Base-by-base conservation (phyloP, 2,888 invertebrate genomes). In the Drepana falcataria region DNA sequence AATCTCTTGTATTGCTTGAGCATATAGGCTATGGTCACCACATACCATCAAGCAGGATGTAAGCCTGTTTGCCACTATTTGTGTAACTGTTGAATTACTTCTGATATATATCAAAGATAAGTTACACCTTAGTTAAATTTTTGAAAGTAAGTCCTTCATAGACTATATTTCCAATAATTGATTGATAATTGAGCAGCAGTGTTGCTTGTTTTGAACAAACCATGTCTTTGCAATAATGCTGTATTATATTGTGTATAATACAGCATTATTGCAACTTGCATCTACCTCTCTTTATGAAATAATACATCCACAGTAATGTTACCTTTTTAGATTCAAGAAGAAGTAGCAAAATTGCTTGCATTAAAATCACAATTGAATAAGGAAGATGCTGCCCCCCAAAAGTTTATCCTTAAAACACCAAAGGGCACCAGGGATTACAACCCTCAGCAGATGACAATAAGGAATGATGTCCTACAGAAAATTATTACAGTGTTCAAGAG, bases 351-450 rank as follows among this genome's bases (percentile, higher is more conserved):
- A 75, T 90, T 98, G 53, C 83, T 97, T 62, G 94, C 95, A 54
- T 82, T 97, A 48, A 98, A 98, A 90, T 93, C 95, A 2, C 94
- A 95, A 72, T 79, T 97, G 2, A 89, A 85, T 1, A 83, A 88
- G 49, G 92, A 92, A 69, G 94, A 94, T 80, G 86, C 77, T 1
- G 87, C 85, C 4, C 90, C 91, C n/a, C 95, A 95, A 67, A 97
- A 97, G 84, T 96, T 97, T 75, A 93, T 93, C 0, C 94, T 98
- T 54, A 98, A 98, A 88, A 97, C 97, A 0, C 95, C 98, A 0
- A 98, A 98, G 84, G 97, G 99, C 3, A 99, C 99, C 0, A 92
- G 98, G 56, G 99, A 99, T 81, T 99, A 97, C 88, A 95, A 94
- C 57, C 98, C 99, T 0, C 95, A 96, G 69, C 98, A 99, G 87